Evolutionary conservation across 2,113 vertebrate genomes (phyloP).

Genomic region (Syrmaticus mikado): DNA sequence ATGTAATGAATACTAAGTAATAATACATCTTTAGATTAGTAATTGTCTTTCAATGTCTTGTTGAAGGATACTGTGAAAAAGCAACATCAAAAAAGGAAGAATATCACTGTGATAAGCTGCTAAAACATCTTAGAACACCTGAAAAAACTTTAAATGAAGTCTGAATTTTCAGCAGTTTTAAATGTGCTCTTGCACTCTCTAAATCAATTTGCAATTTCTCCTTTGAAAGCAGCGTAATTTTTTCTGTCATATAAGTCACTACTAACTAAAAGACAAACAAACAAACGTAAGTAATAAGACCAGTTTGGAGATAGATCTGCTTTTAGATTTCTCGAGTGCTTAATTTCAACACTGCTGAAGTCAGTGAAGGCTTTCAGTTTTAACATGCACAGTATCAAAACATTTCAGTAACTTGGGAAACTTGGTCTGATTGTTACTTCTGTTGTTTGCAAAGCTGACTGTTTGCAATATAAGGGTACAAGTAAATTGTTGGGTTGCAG

Average conservation of each 20-base stretch:
- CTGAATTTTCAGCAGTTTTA: neutral
- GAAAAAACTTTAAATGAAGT: neutral
- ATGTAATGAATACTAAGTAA: neutral
- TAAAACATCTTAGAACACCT: neutral
- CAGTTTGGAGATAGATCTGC: neutral
- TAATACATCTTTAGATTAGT: neutral
- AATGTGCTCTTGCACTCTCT: neutral
- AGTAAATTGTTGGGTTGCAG: neutral
- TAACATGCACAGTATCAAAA: neutral
- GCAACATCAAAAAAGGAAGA: neutral
- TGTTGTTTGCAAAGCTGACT: neutral
- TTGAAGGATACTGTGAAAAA: neutral
- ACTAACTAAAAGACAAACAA: neutral
- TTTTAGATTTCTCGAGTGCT: neutral
- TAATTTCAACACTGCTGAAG: neutral
- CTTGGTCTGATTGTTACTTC: neutral
- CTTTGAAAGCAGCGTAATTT: neutral
- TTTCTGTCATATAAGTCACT: slow-evolving; percentile 13
- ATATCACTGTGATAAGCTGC: neutral
- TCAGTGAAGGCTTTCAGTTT: neutral
- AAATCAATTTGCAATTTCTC: neutral
- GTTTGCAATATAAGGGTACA: neutral
- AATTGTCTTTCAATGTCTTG: neutral
- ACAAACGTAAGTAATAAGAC: neutral
- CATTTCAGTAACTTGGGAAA: neutral